Evolutionary conservation across 2,888 invertebrate species (phyloP), one percentile per base, ranked within the genome.

Genomic region (Tachina grossa): DNA sequence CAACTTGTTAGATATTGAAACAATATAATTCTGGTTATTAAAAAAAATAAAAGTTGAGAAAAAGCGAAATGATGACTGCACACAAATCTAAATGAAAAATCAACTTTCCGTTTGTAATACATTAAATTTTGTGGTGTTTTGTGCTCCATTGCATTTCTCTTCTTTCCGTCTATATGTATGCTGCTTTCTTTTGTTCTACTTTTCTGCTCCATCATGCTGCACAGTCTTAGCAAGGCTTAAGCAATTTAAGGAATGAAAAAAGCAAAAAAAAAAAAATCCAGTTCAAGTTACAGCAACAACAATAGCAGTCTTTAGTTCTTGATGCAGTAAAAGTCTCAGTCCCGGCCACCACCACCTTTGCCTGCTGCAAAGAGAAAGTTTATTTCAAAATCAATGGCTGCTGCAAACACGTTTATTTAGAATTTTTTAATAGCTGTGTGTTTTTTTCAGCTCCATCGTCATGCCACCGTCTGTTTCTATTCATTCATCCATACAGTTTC

Each of bases 171-270:
- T 13, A 9, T 66, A 31, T 31, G 6, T 31, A 31, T 31, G n/a
- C 9, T n/a, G 14, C 41, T 9, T 14, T 19, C 10, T 43, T n/a
- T 57, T 63, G 47, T 16, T 16, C 47, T 45, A 22, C 59, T 43
- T 75, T 75, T 81, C 75, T 61, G 75, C 68, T 81, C 19, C 59
- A 59, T 66, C 59, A 68, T 81, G 61, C 68, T 51, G 9, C 31
- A 68, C 59, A 66, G 19, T 55, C 66, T 53, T 81, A 61, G 61
- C 22, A 81, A 68, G 51, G 59, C 57, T 74, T 74, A 43, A 39
- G n/a, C 61, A 43, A 14, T 51, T 59, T 43, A 16, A 78, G 51
- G 9, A 31, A 6, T 31, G 6, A 31, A 31, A 31, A 31, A 31
- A 31, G 6, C 0, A 5, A 6, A 72, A 47, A n/a, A 45, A 65